Base-by-base conservation (phyloP, 2,797 vertebrate species). In the Balearica regulorum region DNA sequence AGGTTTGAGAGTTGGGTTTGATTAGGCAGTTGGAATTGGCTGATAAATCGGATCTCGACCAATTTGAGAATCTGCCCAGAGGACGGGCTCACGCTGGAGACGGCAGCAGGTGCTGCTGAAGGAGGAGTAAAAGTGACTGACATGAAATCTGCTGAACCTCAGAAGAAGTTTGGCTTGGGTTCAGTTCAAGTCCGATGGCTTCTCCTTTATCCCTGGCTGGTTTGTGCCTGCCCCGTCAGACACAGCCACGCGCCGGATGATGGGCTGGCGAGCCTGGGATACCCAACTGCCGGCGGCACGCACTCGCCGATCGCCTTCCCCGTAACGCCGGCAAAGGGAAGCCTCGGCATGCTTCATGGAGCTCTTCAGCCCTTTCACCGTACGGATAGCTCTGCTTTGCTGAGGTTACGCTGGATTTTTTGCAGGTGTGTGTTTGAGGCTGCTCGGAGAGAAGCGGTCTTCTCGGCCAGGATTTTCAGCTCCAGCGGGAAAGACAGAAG, bases 81-180 rank as follows among this genome's bases (percentile, higher is more conserved):
- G 48, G 37, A 64, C 1, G 3, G 77, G n/a, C 49, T 57, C 8
- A 2, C 0, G 1, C 1, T 1, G 64, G 64, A 60, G 53, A 33
- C 6, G 26, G n/a, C 6, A 8, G 35, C 4, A 2, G 1, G 4
- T 29, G 3, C 16, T 44, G 39, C 71, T 13, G 53, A 60, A 53
- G 53, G 39, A 77, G 54, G 39, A 58, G 65, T 64, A 57, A 16
- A 65, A 78, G 16, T 58, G 35, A 46, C 13, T 55, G 82, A 86
- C 35, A 5, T 49, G 75, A 86, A 66, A 49, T 73, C 33, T 61
- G 72, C 73, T 66, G 66, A 68, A 55, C 22, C 46, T 83, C 60
- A 25, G 53, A 37, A 80, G 64, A 61, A 55, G 72, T 78, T 78
- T 87, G 78, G 9, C 72, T 83, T 83, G 78, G 68, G 60, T 61